phyloP scores from a whole-genome alignment of 2,888 invertebrate genomes.

The Hypomecis punctinalis region DNA sequence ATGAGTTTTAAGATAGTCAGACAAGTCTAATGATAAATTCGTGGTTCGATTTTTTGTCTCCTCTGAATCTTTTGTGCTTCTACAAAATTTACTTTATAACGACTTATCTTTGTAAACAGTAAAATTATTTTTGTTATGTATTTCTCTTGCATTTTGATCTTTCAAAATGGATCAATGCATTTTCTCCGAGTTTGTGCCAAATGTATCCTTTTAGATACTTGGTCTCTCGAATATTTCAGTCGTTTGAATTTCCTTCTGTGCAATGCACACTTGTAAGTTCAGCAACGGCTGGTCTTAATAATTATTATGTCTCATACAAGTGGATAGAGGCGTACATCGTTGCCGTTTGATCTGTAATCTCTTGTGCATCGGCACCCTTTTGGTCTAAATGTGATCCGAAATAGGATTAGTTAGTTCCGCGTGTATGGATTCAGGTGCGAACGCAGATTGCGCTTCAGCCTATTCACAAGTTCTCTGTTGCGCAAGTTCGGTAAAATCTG shows the following conservation, averaged over 20 bases:
- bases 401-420: slow-evolving; percentile 79
- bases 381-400: slow-evolving; percentile 78
- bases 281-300: slow-evolving; percentile 15
- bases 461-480: slow-evolving; percentile 46
- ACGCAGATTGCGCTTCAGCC: slow-evolving; percentile 58
- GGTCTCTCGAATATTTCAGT: slow-evolving; percentile 5
- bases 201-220: background rate
- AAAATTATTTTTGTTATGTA: background rate
- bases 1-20: slow-evolving; percentile 25
- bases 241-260: slow-evolving; percentile 5
- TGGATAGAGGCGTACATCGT: slow-evolving; percentile 53
- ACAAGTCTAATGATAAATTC: slow-evolving; percentile 20
- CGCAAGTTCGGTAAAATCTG: slow-evolving; percentile 13
- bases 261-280: slow-evolving; percentile 14
- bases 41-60: no score
- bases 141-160: background rate
- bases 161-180: background rate
- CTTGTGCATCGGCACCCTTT: slow-evolving; percentile 70
- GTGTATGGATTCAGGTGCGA: slow-evolving; percentile 77
- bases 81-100: background rate
- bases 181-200: slow-evolving; percentile 8
- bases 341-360: slow-evolving; percentile 72
- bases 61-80: no score
- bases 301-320: slow-evolving; percentile 42
- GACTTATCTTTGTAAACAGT: no score